Evolutionary conservation across 1,140 invertebrate genomes (phyloP), one percentile per base, ranked within the genome.

Genomic region (Lethrus apterus): DNA sequence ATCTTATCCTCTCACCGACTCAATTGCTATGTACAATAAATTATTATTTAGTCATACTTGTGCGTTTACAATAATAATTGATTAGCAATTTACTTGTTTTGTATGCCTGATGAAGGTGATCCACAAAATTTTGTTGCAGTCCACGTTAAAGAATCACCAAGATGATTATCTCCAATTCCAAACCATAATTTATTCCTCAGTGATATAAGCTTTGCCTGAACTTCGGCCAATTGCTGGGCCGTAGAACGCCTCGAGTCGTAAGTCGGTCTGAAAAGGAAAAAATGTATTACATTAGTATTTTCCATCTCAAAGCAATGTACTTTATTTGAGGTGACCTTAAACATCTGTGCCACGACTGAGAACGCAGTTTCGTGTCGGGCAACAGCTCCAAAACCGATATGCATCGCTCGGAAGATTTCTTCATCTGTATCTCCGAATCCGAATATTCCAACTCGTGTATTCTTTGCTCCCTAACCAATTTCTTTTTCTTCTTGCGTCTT

Each of bases 111-210:
- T 4, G 14, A 17, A 26, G 13, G 9, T 8, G 4, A 18, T 26
- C 14, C 38, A 9, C 19, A 44, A 44, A 44, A 4, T 15, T 44
- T 44, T 2, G 29, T 44, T 20, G 14, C 17, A 10, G 76, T 76
- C 77, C 77, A 79, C 13, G 76, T 78, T 9, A 81, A 47, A 24
- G 79, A 76, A 1, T 67, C 62, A 46, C 55, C 36, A 15, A 21
- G 10, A 31, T 59, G 56, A 17, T 54, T 54, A 47, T 62, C 60
- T 3, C 54, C 58, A 17, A 58, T 36, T 4, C 65, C 65, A 47
- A 62, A 61, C 65, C 65, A 67, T 4, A 67, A 32, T 54, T 60
- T 62, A 49, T 62, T 62, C 50, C 63, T 64, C 26, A 67, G 48
- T 5, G 59, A 48, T 18, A 60, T 50, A 7, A 67, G 44, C 48